Evolutionary conservation across 1,140 invertebrate genomes (phyloP).

Genomic region (Bombus picipes): DNA sequence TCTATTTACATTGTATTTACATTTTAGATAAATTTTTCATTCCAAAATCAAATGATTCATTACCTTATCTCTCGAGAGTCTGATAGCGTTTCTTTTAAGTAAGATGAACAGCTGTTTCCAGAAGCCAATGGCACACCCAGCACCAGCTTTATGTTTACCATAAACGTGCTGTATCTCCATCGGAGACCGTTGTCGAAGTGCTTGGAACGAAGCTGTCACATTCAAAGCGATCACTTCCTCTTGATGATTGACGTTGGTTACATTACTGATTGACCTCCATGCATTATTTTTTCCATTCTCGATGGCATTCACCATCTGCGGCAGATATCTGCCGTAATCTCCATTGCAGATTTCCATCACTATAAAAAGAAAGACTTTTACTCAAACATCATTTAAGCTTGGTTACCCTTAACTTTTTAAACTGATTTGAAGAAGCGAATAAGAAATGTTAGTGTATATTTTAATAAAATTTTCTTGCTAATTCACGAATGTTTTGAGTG

Average conservation of each 20-base stretch:
- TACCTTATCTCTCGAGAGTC: slow-evolving; percentile 78
- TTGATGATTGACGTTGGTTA: slow-evolving; percentile 25
- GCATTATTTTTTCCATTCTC: slow-evolving; percentile 87
- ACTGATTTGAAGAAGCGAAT: neutral
- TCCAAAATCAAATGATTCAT: neutral
- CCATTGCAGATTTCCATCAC: slow-evolving; percentile 93
- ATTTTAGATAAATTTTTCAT: neutral
- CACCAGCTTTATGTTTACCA: slow-evolving; percentile 25
- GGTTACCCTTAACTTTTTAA: neutral
- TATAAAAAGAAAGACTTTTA: slow-evolving; percentile 73
- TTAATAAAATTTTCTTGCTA: neutral
- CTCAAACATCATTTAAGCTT: neutral
- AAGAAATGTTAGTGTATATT: neutral
- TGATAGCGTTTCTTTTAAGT: slow-evolving; percentile 84
- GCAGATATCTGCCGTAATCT: slow-evolving; percentile 88
- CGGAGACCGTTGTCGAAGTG: slow-evolving; percentile 33
- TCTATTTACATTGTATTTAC: neutral
- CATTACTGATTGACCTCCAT: slow-evolving; percentile 79
- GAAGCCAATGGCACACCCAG: slow-evolving; percentile 81
- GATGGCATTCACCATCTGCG: slow-evolving; percentile 84
- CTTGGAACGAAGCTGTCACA: slow-evolving; percentile 57
- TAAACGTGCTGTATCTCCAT: slow-evolving; percentile 36
- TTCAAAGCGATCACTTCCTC: slow-evolving; percentile 59
- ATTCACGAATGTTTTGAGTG: neutral
- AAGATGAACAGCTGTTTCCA: slow-evolving; percentile 85